Evolutionary conservation across 2,888 invertebrate genomes (phyloP).

Genomic region (Vanessa cardui): DNA sequence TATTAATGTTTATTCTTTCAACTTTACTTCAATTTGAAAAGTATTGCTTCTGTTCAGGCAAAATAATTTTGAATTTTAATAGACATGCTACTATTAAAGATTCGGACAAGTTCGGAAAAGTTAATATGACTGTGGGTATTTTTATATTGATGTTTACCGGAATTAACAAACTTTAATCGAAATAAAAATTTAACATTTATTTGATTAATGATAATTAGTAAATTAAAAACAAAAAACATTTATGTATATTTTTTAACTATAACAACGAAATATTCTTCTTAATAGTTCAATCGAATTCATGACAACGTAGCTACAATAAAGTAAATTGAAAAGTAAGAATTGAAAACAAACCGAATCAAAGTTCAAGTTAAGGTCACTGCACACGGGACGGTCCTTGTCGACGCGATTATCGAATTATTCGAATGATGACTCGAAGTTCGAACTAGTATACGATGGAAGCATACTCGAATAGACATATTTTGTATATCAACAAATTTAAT

Average conservation of each 20-base stretch:
- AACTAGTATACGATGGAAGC: conserved; percentile 39
- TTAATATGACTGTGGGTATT: too few species aligned
- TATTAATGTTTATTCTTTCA: neutral
- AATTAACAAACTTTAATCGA: too few species aligned
- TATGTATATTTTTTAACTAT: too few species aligned
- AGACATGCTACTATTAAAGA: too few species aligned
- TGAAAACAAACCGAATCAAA: conserved; percentile 33
- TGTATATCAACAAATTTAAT: conserved; percentile 27
- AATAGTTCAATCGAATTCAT: neutral
- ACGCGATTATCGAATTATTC: conserved; percentile 69
- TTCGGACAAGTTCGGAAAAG: too few species aligned
- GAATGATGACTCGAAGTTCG: conserved; percentile 55
- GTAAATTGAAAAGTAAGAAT: conserved; percentile 40
- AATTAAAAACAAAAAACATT: too few species aligned
- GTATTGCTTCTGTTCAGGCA: too few species aligned
- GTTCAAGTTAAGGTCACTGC: conserved; percentile 60
- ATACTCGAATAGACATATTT: conserved; percentile 40
- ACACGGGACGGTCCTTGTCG: conserved; percentile 62
- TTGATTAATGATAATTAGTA: too few species aligned
- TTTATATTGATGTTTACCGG: too few species aligned
- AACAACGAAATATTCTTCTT: too few species aligned
- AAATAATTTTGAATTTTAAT: too few species aligned
- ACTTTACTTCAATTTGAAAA: neutral
- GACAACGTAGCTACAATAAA: neutral
- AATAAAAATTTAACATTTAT: too few species aligned